Conservation (phyloP, 1,140 invertebrate species). For the Cyclargus thomasi region DNA sequence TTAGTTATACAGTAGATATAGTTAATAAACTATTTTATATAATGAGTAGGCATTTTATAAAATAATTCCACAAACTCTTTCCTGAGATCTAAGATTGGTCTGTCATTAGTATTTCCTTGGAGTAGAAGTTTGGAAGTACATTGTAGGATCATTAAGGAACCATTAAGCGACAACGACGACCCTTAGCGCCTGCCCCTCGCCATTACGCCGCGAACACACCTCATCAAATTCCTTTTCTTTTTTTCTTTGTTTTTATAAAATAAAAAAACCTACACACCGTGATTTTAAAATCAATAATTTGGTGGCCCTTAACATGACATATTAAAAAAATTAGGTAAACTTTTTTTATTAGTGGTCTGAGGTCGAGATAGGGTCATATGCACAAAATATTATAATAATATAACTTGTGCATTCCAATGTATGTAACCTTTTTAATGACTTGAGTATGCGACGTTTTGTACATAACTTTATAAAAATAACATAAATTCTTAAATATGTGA, state of each 20-base stretch:
- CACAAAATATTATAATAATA: slow-evolving; percentile 9
- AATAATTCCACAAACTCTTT: background rate
- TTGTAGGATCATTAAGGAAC: slow-evolving; percentile 66
- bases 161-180: slow-evolving; percentile 59
- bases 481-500: background rate
- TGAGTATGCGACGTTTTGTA: background rate
- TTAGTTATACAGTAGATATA: too few relatives aligned
- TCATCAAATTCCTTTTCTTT: slow-evolving; percentile 24
- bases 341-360: too few relatives aligned
- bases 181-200: slow-evolving; percentile 1
- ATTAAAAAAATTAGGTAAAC: background rate
- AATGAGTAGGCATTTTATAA: background rate
- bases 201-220: slow-evolving; percentile 23
- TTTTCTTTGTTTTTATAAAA: slow-evolving; percentile 4
- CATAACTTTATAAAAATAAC: background rate
- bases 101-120: background rate
- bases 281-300: background rate
- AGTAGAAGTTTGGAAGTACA: background rate
- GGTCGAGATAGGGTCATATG: background rate
- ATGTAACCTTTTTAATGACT: slow-evolving; percentile 1
- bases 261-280: background rate
- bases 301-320: too few relatives aligned
- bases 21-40: too few relatives aligned
- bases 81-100: background rate
- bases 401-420: background rate